Conservation (phyloP, 2,888 invertebrate species). For the Agapetus fuscipes region DNA sequence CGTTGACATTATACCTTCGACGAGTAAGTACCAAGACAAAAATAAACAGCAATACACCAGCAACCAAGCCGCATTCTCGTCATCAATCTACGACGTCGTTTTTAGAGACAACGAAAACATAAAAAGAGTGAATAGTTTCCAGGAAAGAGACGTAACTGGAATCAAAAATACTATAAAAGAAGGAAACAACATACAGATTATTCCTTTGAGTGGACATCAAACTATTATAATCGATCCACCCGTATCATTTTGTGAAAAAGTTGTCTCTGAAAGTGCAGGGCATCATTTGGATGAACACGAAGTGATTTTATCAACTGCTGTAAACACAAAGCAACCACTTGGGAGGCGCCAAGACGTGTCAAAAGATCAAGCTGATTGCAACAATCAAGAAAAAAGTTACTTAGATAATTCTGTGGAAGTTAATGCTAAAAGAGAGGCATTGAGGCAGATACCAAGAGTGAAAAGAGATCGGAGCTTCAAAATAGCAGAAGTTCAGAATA, state of each 20-base stretch:
- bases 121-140: slow-evolving; percentile 16
- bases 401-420: neutral
- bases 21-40: no score
- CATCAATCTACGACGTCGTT: slow-evolving; percentile 15
- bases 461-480: slow-evolving; percentile 35
- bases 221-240: slow-evolving; percentile 45
- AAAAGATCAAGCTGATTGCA: no score
- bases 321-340: no score
- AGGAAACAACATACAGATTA: slow-evolving; percentile 32
- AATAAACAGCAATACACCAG: neutral
- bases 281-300: no score
- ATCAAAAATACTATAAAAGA: slow-evolving; percentile 8
- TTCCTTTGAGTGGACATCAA: slow-evolving; percentile 44
- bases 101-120: slow-evolving; percentile 14
- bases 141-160: slow-evolving; percentile 7
- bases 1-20: neutral
- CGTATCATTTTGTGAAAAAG: no score
- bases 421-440: neutral
- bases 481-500: slow-evolving; percentile 31
- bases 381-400: no score
- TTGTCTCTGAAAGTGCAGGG: no score
- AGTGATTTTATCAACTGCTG: no score
- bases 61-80: slow-evolving; percentile 4
- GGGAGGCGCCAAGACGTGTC: no score
- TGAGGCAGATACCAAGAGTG: slow-evolving; percentile 22